These are phyloP conservation scores for Odontesthes bonariensis DNA, from an alignment of 2,113 vertebrate genomes.

Conservation along the genomic window DNA sequence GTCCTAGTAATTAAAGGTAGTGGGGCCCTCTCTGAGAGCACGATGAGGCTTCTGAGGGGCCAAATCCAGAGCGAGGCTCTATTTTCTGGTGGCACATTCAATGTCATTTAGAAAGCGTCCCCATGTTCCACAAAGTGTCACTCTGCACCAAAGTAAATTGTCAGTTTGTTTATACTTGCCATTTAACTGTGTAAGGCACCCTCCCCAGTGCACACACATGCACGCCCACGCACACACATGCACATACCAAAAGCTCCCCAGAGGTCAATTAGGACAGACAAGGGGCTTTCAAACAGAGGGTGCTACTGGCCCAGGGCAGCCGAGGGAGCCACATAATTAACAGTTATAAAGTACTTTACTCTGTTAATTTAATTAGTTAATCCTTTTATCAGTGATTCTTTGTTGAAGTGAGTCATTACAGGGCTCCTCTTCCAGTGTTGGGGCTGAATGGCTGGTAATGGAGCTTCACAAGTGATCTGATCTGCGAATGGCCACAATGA, in stretches of 20 bases:
- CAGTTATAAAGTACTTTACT: conserved; percentile 87
- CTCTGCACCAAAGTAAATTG: conserved; percentile 85
- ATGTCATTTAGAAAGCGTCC: conserved; percentile 83
- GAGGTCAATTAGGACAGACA: conserved; percentile 89
- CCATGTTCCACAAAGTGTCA: conserved; percentile 83
- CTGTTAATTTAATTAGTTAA: conserved; percentile 87
- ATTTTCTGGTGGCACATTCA: conserved; percentile 80
- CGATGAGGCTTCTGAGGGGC: conserved; percentile 33
- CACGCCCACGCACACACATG: conserved; percentile 47
- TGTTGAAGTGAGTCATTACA: conserved; percentile 77
- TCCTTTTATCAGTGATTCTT: conserved; percentile 84
- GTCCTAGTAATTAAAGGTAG: conserved; percentile 10
- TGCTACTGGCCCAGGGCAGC: conserved; percentile 81
- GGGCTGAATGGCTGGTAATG: conserved; percentile 66
- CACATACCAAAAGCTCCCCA: conserved; percentile 82
- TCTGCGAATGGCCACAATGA: conserved; percentile 48
- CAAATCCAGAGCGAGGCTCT: conserved; percentile 41
- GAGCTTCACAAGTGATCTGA: conserved; percentile 65
- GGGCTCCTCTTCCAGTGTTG: conserved; percentile 62
- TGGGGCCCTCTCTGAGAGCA: conserved; percentile 19
- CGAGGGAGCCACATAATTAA: conserved; percentile 84
- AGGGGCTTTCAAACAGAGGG: conserved; percentile 83
- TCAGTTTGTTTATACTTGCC: conserved; percentile 86
- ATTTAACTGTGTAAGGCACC: conserved; percentile 84
- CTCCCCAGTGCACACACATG: conserved; percentile 50